These are phyloP conservation scores for Boulengeromyrus knoepffleri DNA, from an alignment of 2,113 vertebrate genomes.

Conservation along the genomic window DNA sequence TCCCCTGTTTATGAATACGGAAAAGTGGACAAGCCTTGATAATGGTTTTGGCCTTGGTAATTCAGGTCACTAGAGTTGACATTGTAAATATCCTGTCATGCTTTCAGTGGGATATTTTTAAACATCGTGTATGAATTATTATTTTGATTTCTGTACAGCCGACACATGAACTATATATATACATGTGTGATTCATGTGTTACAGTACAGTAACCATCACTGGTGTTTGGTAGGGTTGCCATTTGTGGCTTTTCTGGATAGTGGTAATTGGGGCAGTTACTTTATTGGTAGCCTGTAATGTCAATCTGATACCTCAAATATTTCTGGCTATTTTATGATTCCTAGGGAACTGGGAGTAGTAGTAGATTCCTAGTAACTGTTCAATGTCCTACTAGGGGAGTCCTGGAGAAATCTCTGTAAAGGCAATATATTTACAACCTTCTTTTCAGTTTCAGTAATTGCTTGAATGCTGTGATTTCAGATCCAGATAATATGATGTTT, in stretches of 20 bases:
- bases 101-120: background rate
- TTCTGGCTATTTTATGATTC: background rate
- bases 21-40: constrained; percentile 20
- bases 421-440: background rate
- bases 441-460: background rate
- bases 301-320: background rate
- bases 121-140: background rate
- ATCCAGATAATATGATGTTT: background rate
- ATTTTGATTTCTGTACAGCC: constrained; percentile 12
- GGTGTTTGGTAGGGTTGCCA: background rate
- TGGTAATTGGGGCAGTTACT: background rate
- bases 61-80: constrained; percentile 20
- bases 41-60: constrained; percentile 21
- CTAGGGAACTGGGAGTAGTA: background rate
- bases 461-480: background rate
- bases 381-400: background rate
- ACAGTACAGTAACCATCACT: background rate
- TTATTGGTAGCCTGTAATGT: background rate
- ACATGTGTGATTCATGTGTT: background rate
- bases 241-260: background rate
- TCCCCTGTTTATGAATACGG: constrained; percentile 26
- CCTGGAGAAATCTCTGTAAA: background rate
- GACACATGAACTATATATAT: background rate
- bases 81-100: background rate
- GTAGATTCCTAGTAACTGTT: background rate